phyloP scores from a whole-genome alignment of 2,113 vertebrate genomes.

The Cyanoderma ruficeps region DNA sequence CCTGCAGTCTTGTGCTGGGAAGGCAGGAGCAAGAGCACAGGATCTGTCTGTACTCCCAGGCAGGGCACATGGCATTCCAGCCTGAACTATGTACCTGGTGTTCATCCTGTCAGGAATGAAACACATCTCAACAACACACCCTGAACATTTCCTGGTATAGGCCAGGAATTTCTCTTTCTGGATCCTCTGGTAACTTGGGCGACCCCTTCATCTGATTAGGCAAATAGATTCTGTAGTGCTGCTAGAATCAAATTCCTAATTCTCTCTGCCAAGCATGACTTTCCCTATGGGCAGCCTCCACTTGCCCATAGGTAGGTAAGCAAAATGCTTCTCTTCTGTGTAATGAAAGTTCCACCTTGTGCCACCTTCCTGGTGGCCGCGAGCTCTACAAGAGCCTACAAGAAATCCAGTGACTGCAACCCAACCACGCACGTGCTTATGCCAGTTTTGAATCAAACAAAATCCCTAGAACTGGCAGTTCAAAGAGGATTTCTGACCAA shows the following conservation, averaged over 20 bases:
- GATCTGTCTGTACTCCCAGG: not conserved
- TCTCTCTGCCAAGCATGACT: not conserved
- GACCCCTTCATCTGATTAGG: not conserved
- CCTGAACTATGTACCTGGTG: not conserved
- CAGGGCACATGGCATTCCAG: not conserved
- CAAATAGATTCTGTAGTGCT: not conserved
- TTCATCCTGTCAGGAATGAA: not conserved
- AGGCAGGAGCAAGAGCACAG: not conserved
- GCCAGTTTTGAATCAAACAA: not conserved
- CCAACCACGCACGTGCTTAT: not conserved
- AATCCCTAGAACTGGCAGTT: not conserved
- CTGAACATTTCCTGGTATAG: not conserved
- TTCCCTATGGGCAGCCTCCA: not conserved
- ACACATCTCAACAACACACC: not conserved
- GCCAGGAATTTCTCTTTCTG: not conserved
- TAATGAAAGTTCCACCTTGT: not conserved
- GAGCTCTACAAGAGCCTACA: not conserved
- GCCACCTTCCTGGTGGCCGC: not conserved
- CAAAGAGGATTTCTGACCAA: not conserved
- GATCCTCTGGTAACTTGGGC: not conserved
- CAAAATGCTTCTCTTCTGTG: not conserved
- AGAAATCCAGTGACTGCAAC: not conserved
- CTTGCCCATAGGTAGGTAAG: fast-evolving
- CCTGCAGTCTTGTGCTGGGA: not conserved
- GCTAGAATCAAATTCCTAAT: not conserved